Evolutionary conservation across 2,797 vertebrate species (phyloP).

Genomic region (Nannoperca australis): DNA sequence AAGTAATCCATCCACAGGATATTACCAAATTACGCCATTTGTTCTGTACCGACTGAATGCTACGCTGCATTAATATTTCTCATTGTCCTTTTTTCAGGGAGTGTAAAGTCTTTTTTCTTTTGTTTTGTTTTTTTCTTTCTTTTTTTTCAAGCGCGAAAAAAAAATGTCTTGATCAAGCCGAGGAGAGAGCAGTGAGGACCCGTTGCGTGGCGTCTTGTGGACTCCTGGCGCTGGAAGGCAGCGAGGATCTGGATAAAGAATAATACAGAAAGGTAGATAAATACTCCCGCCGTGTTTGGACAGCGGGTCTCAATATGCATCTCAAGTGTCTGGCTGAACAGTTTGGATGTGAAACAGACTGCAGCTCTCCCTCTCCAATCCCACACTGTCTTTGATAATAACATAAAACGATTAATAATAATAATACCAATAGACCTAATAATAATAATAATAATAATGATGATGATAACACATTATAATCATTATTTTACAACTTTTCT

Average conservation of each 20-base stretch:
- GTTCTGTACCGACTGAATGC: slow-evolving; percentile 89
- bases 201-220: slow-evolving; percentile 94
- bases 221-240: slow-evolving; percentile 91
- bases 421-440: slow-evolving; percentile 25
- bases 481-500: slow-evolving; percentile 4
- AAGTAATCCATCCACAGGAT: slow-evolving; percentile 87
- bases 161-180: slow-evolving; percentile 90
- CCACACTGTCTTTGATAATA: not conserved
- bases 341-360: slow-evolving; percentile 65
- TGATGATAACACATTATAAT: slow-evolving; percentile 12
- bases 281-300: slow-evolving; percentile 77
- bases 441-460: slow-evolving; percentile 28
- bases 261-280: slow-evolving; percentile 73
- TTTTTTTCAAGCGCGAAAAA: slow-evolving; percentile 65
- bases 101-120: slow-evolving; percentile 68
- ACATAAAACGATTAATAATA: slow-evolving; percentile 4
- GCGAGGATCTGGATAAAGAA: slow-evolving; percentile 78
- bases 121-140: slow-evolving; percentile 25
- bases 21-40: slow-evolving; percentile 88
- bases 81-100: slow-evolving; percentile 83
- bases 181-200: slow-evolving; percentile 95
- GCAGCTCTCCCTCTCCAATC: slow-evolving; percentile 11
- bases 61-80: slow-evolving; percentile 87
- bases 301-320: slow-evolving; percentile 77
- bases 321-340: slow-evolving; percentile 68